Evolutionary conservation across 2,797 vertebrate genomes (phyloP).

Genomic region (Ispidina lecontei): DNA sequence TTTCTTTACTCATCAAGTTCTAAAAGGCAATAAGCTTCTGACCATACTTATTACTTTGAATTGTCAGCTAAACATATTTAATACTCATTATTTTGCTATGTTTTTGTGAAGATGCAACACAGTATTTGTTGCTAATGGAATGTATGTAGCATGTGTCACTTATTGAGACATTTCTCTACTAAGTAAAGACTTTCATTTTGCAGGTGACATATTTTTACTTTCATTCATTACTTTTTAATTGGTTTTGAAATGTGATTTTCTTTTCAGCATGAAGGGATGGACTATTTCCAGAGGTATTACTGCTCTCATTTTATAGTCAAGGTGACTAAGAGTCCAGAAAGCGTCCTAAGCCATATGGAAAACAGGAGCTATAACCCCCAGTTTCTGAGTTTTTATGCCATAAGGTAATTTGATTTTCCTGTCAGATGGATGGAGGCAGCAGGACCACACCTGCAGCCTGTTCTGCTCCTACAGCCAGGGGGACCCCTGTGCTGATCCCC

Average conservation of each 20-base stretch:
- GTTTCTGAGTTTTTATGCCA: not conserved
- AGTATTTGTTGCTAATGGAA: not conserved
- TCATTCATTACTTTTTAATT: not conserved
- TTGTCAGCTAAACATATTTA: not conserved
- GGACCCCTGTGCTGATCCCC: accelerated
- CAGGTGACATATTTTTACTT: not conserved
- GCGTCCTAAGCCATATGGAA: not conserved
- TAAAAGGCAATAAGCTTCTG: not conserved
- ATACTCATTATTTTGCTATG: not conserved
- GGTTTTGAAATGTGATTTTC: not conserved
- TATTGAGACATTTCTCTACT: not conserved
- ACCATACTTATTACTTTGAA: not conserved
- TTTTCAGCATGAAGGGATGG: not conserved
- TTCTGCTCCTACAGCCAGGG: not conserved
- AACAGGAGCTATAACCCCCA: not conserved
- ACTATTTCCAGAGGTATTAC: not conserved
- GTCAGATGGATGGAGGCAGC: not conserved
- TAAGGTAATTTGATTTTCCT: not conserved
- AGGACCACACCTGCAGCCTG: not conserved
- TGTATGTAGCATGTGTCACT: not conserved
- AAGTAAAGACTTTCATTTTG: not conserved
- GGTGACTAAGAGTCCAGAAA: accelerated
- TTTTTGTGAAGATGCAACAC: not conserved
- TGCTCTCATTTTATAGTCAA: not conserved
- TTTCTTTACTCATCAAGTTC: not conserved